phyloP scores from a whole-genome alignment of 1,140 invertebrate genomes.

The Eurosta solidaginis region DNA sequence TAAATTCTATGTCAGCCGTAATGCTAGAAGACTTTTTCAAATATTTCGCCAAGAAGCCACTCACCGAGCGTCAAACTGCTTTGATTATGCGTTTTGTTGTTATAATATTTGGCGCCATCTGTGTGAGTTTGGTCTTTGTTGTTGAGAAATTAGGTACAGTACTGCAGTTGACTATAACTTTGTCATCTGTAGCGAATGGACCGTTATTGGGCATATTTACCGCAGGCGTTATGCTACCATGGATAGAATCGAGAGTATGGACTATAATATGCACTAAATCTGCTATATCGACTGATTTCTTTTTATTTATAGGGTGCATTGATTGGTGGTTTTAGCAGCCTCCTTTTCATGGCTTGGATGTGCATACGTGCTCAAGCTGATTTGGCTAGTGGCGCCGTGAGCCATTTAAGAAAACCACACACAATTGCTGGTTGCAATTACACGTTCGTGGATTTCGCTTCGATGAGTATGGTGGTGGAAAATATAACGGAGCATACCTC shows the following conservation, averaged over 20 bases:
- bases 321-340: slow-evolving; percentile 72
- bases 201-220: slow-evolving; percentile 79
- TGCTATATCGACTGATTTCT: background rate
- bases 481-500: slow-evolving; percentile 30
- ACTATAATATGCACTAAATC: background rate
- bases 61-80: slow-evolving; percentile 68
- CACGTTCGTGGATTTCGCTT: slow-evolving; percentile 46
- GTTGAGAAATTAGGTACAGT: slow-evolving; percentile 70
- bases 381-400: slow-evolving; percentile 66
- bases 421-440: slow-evolving; percentile 77
- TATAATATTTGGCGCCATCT: slow-evolving; percentile 69
- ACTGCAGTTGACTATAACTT: slow-evolving; percentile 68
- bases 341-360: slow-evolving; percentile 81
- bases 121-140: slow-evolving; percentile 67
- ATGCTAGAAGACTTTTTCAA: slow-evolving; percentile 82
- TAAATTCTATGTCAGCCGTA: slow-evolving; percentile 90
- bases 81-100: slow-evolving; percentile 73
- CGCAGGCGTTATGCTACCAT: slow-evolving; percentile 80
- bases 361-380: slow-evolving; percentile 77
- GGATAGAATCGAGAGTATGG: slow-evolving; percentile 67
- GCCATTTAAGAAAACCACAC: slow-evolving; percentile 68
- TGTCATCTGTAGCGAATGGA: slow-evolving; percentile 73
- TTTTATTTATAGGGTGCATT: slow-evolving; percentile 67
- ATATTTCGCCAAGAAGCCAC: slow-evolving; percentile 65
- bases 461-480: slow-evolving; percentile 37